phyloP scores from a whole-genome alignment of 2,113 vertebrate genomes.

The Setophaga petechia region DNA sequence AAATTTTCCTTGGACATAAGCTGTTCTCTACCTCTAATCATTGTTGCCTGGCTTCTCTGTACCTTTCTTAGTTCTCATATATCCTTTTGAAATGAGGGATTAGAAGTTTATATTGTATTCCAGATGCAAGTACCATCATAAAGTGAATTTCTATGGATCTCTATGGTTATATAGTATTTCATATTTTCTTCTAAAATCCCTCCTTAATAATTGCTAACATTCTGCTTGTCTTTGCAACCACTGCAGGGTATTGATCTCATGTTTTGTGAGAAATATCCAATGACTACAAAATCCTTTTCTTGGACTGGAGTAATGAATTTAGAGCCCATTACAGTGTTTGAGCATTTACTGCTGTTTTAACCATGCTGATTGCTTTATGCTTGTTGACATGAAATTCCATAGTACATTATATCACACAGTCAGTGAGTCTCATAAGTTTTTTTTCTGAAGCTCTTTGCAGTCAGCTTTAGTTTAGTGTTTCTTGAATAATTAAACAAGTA shows the following conservation, averaged over 20 bases:
- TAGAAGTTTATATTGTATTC: constrained; percentile 28
- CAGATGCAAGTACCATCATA: not conserved
- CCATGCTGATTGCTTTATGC: constrained; percentile 1
- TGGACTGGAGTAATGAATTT: constrained; percentile 16
- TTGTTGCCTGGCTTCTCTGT: not conserved
- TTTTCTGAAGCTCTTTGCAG: not conserved
- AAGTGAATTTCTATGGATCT: constrained; percentile 31
- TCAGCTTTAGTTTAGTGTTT: not conserved
- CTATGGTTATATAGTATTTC: not conserved
- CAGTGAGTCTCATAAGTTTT: not conserved
- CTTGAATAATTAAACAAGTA: constrained; percentile 39
- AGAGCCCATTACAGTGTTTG: not conserved
- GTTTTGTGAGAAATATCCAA: constrained; percentile 34
- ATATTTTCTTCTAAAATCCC: constrained; percentile 45
- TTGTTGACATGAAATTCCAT: constrained; percentile 10
- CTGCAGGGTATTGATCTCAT: constrained; percentile 15
- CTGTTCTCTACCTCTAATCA: not conserved
- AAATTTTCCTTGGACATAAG: not conserved
- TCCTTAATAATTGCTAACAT: constrained; percentile 22
- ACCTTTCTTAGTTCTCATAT: not conserved
- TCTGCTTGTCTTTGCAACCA: not conserved
- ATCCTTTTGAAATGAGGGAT: constrained; percentile 44
- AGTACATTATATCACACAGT: not conserved
- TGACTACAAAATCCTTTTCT: constrained; percentile 27
- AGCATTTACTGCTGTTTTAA: constrained; percentile 35